A percentile compares a stretch with the other conserved stretches of the same genome.
Evolutionary conservation across 1,140 invertebrate genomes (phyloP).

Genomic region (Brachionus rotundiformis): DNA sequence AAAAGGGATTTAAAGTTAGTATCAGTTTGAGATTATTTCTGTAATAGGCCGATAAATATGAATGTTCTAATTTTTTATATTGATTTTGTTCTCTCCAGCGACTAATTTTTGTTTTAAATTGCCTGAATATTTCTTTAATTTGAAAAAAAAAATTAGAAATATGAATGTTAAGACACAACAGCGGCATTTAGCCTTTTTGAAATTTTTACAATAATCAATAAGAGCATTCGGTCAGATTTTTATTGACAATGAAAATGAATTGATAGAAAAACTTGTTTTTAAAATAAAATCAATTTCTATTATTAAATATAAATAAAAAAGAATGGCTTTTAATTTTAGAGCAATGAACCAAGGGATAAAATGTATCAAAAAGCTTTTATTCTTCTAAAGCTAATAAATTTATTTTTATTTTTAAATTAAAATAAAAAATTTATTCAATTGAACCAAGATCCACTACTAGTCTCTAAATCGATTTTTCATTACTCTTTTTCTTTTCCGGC

Average conservation of each 20-base stretch:
- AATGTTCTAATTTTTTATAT: constrained; percentile 12
- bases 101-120: neutral
- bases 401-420: neutral
- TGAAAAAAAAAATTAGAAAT: neutral
- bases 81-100: neutral
- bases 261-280: neutral
- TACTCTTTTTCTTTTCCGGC: neutral
- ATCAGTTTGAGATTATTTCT: neutral
- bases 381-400: neutral
- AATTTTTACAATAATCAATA: neutral
- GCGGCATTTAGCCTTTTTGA: neutral
- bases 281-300: neutral
- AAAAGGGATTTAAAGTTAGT: neutral
- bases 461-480: neutral
- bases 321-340: neutral
- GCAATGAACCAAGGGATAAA: neutral
- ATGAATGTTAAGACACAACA: neutral
- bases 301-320: neutral
- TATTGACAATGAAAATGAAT: neutral
- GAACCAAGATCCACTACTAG: neutral
- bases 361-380: no score
- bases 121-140: neutral
- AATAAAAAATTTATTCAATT: no score
- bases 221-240: neutral
- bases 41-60: neutral